Evolutionary conservation across 2,797 vertebrate species (phyloP), one percentile per base, ranked within the genome.

Genomic region (Tokudaia muenninki): DNA sequence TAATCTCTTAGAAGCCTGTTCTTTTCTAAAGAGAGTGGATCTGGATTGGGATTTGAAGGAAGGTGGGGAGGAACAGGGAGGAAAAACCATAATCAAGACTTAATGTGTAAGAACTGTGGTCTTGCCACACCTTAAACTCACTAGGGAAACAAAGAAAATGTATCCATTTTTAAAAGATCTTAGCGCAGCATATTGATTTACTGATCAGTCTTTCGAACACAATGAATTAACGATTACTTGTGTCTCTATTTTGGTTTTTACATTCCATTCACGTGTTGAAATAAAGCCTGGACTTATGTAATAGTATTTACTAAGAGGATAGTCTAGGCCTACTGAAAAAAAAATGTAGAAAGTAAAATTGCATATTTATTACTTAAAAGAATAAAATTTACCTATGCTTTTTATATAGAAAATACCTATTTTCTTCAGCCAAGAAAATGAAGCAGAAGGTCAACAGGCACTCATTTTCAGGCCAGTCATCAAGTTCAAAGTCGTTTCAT

Each of bases 341-440:
- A 16, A 79, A 70, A 61, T 70, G 19, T 34, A 37, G 81, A 72
- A 89, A 75, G 5, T 17, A 13, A 50, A 95, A n/a, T 65, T 31
- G 90, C 88, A 70, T 2, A 3, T 72, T 67, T 88, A 29, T 17
- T 91, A 47, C 7, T 84, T 90, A 96, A 81, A 95, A 91, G 94
- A 29, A 50, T 75, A n/a, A 92, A 88, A 94, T 95, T 89, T 90
- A 57, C 2, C n/a, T n/a, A n/a, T n/a, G n/a, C n/a, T n/a, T n/a
- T n/a, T n/a, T n/a, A n/a, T n/a, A n/a, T n/a, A n/a, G n/a, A n/a
- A n/a, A n/a, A n/a, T n/a, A n/a, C n/a, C n/a, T n/a, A n/a, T n/a
- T n/a, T n/a, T n/a, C n/a, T n/a, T n/a, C n/a, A n/a, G n/a, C n/a
- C 52, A 95, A 95, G 29, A 70, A 94, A 94, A 11, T 77, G 29